Evolutionary conservation across 2,888 invertebrate genomes (phyloP).

Genomic region (Drosophila ezoana): DNA sequence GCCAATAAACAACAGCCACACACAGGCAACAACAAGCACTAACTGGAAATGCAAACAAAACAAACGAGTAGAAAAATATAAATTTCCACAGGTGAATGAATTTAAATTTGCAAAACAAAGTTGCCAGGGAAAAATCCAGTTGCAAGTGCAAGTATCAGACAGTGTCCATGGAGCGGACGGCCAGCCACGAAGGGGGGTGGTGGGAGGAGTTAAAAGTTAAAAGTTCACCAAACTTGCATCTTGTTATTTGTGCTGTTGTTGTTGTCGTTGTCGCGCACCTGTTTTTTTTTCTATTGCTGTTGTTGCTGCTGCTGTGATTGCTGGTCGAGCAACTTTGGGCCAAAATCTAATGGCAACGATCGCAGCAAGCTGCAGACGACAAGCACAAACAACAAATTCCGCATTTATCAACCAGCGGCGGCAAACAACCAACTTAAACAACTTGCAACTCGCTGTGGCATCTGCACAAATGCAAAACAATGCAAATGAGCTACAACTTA

Average conservation of each 20-base stretch:
- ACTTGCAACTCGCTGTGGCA: constrained; percentile 31
- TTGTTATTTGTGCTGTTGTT: constrained; percentile 33
- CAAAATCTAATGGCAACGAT: constrained; percentile 56
- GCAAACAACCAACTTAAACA: constrained; percentile 29
- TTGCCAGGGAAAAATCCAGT: constrained; percentile 46
- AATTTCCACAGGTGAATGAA: constrained; percentile 79
- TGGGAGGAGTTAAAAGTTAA: constrained; percentile 44
- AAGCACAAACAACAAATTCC: constrained; percentile 59
- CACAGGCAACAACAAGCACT: constrained; percentile 26
- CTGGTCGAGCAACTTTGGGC: constrained; percentile 29
- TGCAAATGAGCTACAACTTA: constrained; percentile 25
- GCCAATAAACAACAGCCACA: constrained; percentile 67
- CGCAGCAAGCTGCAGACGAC: constrained; percentile 44
- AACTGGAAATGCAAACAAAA: constrained; percentile 44
- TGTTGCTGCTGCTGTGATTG: constrained; percentile 24
- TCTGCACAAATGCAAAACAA: constrained; percentile 23
- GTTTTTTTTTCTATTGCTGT: constrained; percentile 36
- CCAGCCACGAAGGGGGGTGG: background rate
- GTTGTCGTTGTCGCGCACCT: constrained; percentile 48
- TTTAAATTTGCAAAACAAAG: constrained; percentile 63
- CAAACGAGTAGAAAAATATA: constrained; percentile 40
- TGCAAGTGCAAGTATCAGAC: constrained; percentile 20
- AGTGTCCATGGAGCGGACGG: background rate
- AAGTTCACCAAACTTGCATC: constrained; percentile 65
- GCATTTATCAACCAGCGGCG: constrained; percentile 52